Base-by-base conservation (phyloP, 2,888 invertebrate species). In the Epistrophella euchroma region DNA sequence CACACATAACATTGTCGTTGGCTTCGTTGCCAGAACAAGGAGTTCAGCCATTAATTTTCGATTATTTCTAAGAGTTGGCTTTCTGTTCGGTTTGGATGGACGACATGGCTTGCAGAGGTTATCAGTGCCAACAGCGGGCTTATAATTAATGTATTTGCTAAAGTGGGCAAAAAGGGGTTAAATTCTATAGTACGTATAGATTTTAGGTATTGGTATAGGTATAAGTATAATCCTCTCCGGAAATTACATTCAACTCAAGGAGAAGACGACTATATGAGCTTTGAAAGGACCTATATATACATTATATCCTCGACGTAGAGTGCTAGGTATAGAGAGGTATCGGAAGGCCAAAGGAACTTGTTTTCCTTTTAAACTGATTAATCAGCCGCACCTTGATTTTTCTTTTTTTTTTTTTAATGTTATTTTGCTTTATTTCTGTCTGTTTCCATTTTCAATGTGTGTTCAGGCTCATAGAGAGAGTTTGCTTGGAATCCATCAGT, bases 321-420 rank as follows among this genome's bases (percentile, higher is more conserved):
- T 4, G 2, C 11, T 25, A 22, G 9, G 6, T 2, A 15, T 25
- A 64, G 28, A 17, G n/a, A 40, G 43, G 9, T 45, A 45, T 64
- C 28, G 62, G 80, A 56, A 55, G 73, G 60, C 83, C 68, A 56
- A 78, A 62, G 50, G 80, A 80, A 76, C 75, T 71, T 56, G 71
- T 72, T 76, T 85, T 81, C 72, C 85, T 81, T 85, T 85, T 81
- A 81, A 85, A 85, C 85, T 85, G 85, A 85, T 85, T 85, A 85
- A 76, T 81, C 85, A 70, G 85, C 76, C 85, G 62, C 85, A 73
- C 85, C 85, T 85, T 81, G 81, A 81, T 81, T 84, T 79, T 56
- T 45, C 22, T 50, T 13, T 1, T 0, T 28, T 52, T 43, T 73
- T 68, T 40, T 15, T 37, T 37, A 0, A 11, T 13, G 13, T 15